Evolutionary conservation across 2,797 vertebrate genomes (phyloP).

Genomic region (Eupleurogrammus muticus): DNA sequence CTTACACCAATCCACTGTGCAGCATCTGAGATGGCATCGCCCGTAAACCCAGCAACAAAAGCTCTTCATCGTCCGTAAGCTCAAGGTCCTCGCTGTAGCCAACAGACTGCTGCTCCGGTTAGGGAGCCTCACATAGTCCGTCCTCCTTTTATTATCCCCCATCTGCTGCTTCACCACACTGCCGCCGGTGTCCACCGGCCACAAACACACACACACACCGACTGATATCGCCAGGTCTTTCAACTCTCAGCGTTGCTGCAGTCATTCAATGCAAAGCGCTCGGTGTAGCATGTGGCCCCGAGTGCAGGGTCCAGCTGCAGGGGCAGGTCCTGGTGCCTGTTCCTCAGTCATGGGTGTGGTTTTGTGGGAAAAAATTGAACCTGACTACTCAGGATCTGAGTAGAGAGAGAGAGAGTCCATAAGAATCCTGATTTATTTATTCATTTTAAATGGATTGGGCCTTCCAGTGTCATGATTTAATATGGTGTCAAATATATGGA

Average conservation of each 20-base stretch:
- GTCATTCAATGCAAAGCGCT: constrained; percentile 33
- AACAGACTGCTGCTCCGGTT: constrained; percentile 48
- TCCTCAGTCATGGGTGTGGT: neutral
- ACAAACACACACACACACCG: constrained; percentile 36
- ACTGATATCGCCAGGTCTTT: constrained; percentile 47
- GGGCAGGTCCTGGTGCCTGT: constrained; percentile 27
- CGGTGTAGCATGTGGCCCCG: constrained; percentile 37
- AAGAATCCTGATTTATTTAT: too few species aligned
- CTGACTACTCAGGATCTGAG: too few species aligned
- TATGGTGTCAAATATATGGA: too few species aligned
- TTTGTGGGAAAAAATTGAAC: too few species aligned
- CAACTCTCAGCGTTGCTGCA: constrained; percentile 35
- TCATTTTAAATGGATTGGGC: too few species aligned
- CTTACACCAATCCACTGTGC: constrained; percentile 28
- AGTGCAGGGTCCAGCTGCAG: constrained; percentile 35
- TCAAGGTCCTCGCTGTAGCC: constrained; percentile 63
- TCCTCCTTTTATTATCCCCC: constrained; percentile 66
- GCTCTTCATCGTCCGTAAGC: constrained; percentile 58
- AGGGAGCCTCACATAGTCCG: constrained; percentile 50
- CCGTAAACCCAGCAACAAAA: constrained; percentile 44
- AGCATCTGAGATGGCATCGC: constrained; percentile 11
- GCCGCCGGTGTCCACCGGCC: constrained; percentile 49
- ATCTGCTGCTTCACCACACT: constrained; percentile 62
- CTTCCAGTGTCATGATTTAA: too few species aligned
- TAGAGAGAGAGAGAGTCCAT: too few species aligned